Base-by-base conservation (phyloP, 2,797 vertebrate genomes). In the Enteromius treurensis region DNA sequence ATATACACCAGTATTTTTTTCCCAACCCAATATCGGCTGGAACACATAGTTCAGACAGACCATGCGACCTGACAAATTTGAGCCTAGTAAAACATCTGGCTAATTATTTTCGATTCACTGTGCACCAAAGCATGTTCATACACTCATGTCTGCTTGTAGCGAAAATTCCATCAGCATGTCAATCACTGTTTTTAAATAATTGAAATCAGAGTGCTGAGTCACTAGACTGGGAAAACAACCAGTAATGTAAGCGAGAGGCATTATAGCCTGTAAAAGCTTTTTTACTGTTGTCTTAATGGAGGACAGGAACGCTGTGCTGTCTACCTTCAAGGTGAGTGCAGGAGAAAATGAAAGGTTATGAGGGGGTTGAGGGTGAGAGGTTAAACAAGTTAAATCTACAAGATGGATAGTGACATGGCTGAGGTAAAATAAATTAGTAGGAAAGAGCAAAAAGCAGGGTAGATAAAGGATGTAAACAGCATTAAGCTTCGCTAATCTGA, bases 151-250 rank as follows among this genome's bases (percentile, higher is more conserved):
- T 84, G 58, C 58, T 87, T 40, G 81, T 79, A 71, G 47, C 23
- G 23, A 71, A 87, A 77, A 76, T 86, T 80, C 71, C 87, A 84
- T 84, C 84, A 80, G 84, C 70, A 77, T 75, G 60, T 79, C 80
- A 64, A 53, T 84, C 29, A 23, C 71, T 86, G 85, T 86, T 88
- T 85, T 79, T 94, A 89, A 94, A 93, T 94, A 93, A 95, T 93
- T 94, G 92, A 95, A 92, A 90, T 69, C 14, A 13, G 13, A 86
- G 76, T 90, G 93, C 93, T 94, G 93, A 94, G 88, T 94, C 92
- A 93, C 91, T 90, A 88, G 90, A 89, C 87, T 67, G 89, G 91
- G 91, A 87, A 84, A 89, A 81, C 84, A 86, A 88, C 85, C 88
- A 86, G 90, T 93, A 91, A 92, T 91, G 92, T 92, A 90, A 93